Evolutionary conservation across 2,888 invertebrate species (phyloP), one percentile per base, ranked within the genome.

Genomic region (Amphipyra berbera): DNA sequence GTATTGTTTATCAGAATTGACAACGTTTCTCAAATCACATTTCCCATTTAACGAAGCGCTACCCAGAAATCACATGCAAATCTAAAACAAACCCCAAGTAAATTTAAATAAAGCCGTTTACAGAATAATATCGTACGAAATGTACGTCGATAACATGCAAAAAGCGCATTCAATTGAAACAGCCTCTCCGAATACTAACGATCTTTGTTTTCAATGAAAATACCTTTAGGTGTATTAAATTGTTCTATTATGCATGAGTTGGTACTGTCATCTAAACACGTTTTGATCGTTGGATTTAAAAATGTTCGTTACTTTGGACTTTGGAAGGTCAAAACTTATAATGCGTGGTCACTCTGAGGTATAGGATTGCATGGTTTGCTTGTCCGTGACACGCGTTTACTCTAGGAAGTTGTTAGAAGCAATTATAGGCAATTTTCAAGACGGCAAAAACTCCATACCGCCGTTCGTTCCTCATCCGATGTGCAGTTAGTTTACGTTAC

Each of bases 371-470:
- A 52, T 62, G 60, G 55, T 61, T 58, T 50, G 56, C 62, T 63
- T 62, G 68, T 70, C 80, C 76, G 76, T 79, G 78, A 78, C 82
- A 76, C 80, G 79, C 83, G 79, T 79, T 81, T 70, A 64, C 64
- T 81, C 81, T 79, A 88, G 90, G 90, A 90, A 91, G 88, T 88
- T 76, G 85, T 87, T 88, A 76, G 61, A 61, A 80, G 81, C 83
- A 88, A 89, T 89, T 90, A 89, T 83, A 82, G 82, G 78, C 78
- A 83, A 88, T 89, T 90, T 88, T 83, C 83, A 82, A 82, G 78
- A 78, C 75, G 60, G 81, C 79, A 88, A 87, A 86, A 88, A 88
- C 81, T 76, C 65, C 70, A 71, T n/a, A n/a, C n/a, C 73, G 60
- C 65, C 55, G 68, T 76, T 57, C 73, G 50, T 76, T 72, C 56